phyloP scores from a whole-genome alignment of 2,797 vertebrate species.

The Hemibagrus guttatus region DNA sequence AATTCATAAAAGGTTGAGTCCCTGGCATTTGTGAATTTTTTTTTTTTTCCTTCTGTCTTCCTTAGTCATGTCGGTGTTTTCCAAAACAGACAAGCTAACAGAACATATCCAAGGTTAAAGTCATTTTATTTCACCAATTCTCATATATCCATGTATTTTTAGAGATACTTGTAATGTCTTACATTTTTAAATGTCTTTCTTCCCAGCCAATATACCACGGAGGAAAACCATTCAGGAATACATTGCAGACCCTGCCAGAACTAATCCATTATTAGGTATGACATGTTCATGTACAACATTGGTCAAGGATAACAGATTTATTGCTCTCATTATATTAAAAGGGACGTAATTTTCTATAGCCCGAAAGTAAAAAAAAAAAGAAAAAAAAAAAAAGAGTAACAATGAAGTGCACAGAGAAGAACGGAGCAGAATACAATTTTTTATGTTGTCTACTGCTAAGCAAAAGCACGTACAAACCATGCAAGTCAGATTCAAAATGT shows the following conservation, averaged over 20 bases:
- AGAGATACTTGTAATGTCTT: neutral
- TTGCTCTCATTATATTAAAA: no score
- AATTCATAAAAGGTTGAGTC: neutral
- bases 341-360: neutral
- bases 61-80: slow-evolving; percentile 35
- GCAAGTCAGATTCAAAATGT: neutral
- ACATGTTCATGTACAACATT: neutral
- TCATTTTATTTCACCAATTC: neutral
- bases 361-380: neutral
- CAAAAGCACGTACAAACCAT: neutral
- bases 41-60: neutral
- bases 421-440: neutral
- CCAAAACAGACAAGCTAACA: slow-evolving; percentile 13
- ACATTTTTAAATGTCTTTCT: neutral
- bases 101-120: slow-evolving; percentile 34
- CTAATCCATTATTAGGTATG: slow-evolving; percentile 36
- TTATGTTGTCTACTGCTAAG: neutral
- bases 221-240: slow-evolving; percentile 41
- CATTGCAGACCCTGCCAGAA: slow-evolving; percentile 38
- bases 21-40: neutral
- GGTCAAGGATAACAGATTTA: neutral
- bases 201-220: slow-evolving; percentile 11
- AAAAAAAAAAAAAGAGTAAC: no score
- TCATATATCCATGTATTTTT: neutral
- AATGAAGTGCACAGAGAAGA: neutral